phyloP scores from a whole-genome alignment of 2,888 invertebrate species.

The Leptura quadrifasciata region DNA sequence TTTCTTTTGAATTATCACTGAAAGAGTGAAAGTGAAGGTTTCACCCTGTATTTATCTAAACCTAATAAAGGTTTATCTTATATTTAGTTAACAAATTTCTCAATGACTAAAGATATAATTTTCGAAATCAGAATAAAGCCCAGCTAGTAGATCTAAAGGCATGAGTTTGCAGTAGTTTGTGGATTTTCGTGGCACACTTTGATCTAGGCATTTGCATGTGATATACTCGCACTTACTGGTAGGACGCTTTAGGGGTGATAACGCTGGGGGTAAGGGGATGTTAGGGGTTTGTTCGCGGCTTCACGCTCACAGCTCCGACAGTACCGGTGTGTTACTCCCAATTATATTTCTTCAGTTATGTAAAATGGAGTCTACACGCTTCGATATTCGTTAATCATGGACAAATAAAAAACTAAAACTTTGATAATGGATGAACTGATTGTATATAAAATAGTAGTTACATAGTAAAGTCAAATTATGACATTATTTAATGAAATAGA shows the following conservation, averaged over 20 bases:
- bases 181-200: conserved; percentile 62
- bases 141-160: conserved; percentile 49
- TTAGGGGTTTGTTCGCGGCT: conserved; percentile 70
- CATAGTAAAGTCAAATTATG: no score
- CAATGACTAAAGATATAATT: conserved; percentile 50
- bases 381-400: background rate
- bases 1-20: no score
- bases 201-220: conserved; percentile 68
- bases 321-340: conserved; percentile 40
- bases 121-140: conserved; percentile 51
- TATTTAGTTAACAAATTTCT: conserved; percentile 44
- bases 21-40: background rate
- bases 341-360: conserved; percentile 35
- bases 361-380: conserved; percentile 24
- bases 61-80: conserved; percentile 13
- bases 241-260: conserved; percentile 52
- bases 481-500: no score
- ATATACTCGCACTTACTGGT: conserved; percentile 61
- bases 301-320: conserved; percentile 52
- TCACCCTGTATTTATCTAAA: conserved; percentile 10
- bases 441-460: background rate
- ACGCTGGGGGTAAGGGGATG: conserved; percentile 52
- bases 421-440: background rate
- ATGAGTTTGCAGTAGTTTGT: conserved; percentile 56
- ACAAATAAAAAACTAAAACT: background rate